A percentile compares a stretch with the other conserved stretches of the same genome.
phyloP scores from a whole-genome alignment of 2,797 vertebrate species.

The Psittacula derbiana region DNA sequence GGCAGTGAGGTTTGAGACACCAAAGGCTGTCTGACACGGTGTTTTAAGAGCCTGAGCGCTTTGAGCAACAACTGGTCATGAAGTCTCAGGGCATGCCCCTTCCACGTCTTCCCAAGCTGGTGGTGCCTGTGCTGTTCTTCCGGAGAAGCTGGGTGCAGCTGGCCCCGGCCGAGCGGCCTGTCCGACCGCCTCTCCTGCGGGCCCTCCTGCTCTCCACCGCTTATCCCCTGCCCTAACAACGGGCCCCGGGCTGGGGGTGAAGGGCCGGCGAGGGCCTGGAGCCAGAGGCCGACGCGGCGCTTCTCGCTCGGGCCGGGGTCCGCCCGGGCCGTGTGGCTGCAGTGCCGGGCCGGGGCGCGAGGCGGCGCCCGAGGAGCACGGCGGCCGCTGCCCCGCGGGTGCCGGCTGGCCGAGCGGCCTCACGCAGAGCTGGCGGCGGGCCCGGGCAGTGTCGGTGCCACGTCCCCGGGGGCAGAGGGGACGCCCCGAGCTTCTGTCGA shows the following conservation, averaged over 20 bases:
- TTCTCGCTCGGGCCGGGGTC: too few species aligned
- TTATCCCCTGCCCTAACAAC: rapidly evolving
- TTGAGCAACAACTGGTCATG: not conserved
- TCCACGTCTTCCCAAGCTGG: not conserved
- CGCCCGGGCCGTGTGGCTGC: not conserved
- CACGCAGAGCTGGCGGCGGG: not conserved
- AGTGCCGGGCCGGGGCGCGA: not conserved
- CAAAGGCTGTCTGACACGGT: rapidly evolving
- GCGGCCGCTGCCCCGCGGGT: not conserved
- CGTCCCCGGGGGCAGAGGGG: not conserved
- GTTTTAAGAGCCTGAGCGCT: not conserved
- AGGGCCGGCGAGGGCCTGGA: not conserved
- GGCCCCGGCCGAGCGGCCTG: not conserved
- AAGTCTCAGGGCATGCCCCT: not conserved
- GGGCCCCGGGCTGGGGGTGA: not conserved
- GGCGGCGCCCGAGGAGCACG: not conserved
- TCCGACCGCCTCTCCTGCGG: not conserved
- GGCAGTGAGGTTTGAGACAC: rapidly evolving
- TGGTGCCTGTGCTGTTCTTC: not conserved
- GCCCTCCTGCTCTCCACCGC: rapidly evolving
- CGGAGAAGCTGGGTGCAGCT: too few species aligned
- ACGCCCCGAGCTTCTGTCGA: not conserved
- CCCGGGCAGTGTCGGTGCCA: rapidly evolving
- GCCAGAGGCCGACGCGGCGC: too few species aligned
- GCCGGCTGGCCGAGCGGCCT: not conserved